phyloP scores from a whole-genome alignment of 2,113 vertebrate genomes.

The Galbula dea region DNA sequence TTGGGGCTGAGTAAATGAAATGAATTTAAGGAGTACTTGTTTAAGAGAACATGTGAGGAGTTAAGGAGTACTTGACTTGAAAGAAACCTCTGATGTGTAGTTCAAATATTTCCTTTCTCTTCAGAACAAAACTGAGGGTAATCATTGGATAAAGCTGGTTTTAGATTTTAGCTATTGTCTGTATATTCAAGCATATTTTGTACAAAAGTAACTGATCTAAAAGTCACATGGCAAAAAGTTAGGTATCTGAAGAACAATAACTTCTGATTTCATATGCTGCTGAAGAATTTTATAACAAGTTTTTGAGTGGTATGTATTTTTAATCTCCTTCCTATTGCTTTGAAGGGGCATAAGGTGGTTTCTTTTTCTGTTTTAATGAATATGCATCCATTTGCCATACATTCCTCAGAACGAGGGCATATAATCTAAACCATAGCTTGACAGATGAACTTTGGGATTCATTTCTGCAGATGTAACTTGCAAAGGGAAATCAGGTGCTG shows the following conservation, averaged over 20 bases:
- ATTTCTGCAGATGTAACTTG: not conserved
- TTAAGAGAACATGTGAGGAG: too few relatives aligned
- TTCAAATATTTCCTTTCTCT: not conserved
- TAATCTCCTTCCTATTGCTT: not conserved
- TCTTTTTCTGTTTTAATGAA: not conserved
- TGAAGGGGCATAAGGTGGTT: not conserved
- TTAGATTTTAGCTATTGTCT: not conserved
- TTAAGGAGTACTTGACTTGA: not conserved
- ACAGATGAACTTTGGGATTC: not conserved
- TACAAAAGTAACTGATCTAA: not conserved
- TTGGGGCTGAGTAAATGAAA: not conserved
- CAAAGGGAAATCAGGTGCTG: not conserved
- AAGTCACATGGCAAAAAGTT: not conserved
- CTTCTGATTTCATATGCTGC: not conserved
- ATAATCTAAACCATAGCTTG: not conserved
- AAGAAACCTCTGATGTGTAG: not conserved
- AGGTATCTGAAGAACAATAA: not conserved
- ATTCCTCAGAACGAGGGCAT: not conserved
- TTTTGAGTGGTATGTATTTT: not conserved
- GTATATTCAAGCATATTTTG: not conserved
- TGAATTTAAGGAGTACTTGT: not conserved
- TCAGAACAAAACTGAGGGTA: not conserved
- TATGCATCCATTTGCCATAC: not conserved
- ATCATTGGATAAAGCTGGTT: not conserved
- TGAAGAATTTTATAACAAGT: not conserved